Evolutionary conservation across 2,113 vertebrate genomes (phyloP), one percentile per base, ranked within the genome.

Genomic region (Antigone vipio): DNA sequence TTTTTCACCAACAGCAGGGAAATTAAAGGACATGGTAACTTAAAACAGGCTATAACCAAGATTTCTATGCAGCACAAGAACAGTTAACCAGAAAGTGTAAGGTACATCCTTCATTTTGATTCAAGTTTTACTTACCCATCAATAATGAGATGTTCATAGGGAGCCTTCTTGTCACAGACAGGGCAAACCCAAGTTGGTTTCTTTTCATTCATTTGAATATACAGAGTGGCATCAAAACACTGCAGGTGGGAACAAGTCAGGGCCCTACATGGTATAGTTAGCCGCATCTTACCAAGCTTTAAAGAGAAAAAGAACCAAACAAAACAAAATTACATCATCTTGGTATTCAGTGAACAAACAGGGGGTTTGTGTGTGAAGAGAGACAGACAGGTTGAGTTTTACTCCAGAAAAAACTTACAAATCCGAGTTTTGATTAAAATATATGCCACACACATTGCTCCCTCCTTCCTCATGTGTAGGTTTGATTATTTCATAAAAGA

Each of bases 131-230:
- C 97, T 97, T 96, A 99, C 99, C 99, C 99, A 69, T 99, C 99
- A 45, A 99, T 99, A 90, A 99, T 99, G 95, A 99, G 99, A 71
- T 99, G 99, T 67, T 99, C 99, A 4, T 99, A 99, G 3, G 99
- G 99, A 50, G 99, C 99, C 90, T 99, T 99, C 97, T 99, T 99
- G 98, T 99, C 99, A 87, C 99, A 99, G 72, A 99, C 99, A 12
- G 99, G 99, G 97, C 99, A 99, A 35, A 99, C 99, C 99, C 99
- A 99, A 60, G 99, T 99, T 76, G 99, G 99, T 59, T 99, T 99
- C 97, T 99, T 99, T 97, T 99, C 99, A 9, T 99, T 99, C 99
- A 99, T 99, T 88, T 99, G 99, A 96, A 99, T 99, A 64, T 99
- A 99, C 15, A 99, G 98, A 12, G 99, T 99, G 97, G 99, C 99